phyloP scores from a whole-genome alignment of 2,797 vertebrate genomes.

The Pantherophis alleghaniensis region DNA sequence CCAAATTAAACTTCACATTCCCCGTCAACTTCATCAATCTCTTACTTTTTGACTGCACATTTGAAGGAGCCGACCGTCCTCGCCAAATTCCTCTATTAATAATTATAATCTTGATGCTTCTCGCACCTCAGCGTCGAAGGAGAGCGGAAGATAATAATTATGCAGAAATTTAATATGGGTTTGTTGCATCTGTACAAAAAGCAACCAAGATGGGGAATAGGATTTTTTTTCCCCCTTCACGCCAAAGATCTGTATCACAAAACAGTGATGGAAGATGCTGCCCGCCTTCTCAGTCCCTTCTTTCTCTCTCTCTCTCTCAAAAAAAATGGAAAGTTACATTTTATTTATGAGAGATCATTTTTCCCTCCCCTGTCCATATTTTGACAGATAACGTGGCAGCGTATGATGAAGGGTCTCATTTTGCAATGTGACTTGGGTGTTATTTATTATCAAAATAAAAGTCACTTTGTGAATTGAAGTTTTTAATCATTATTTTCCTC shows the following conservation, averaged over 20 bases:
- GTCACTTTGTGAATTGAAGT: slow-evolving; percentile 73
- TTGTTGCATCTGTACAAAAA: slow-evolving; percentile 29
- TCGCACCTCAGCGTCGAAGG: slow-evolving; percentile 3
- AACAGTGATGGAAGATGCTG: slow-evolving; percentile 47
- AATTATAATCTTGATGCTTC: slow-evolving; percentile 31
- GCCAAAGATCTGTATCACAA: slow-evolving; percentile 31
- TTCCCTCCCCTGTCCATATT: slow-evolving; percentile 61
- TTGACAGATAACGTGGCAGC: slow-evolving; percentile 70
- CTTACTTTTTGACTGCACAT: background rate
- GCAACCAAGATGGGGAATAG: slow-evolving; percentile 6
- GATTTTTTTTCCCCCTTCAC: accelerated
- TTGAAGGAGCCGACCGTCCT: background rate
- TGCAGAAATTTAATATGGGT: slow-evolving; percentile 48
- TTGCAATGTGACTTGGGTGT: slow-evolving; percentile 73
- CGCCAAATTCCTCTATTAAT: background rate
- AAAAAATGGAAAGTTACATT: slow-evolving; percentile 62
- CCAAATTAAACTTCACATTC: background rate
- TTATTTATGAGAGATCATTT: slow-evolving; percentile 71
- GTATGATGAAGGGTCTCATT: slow-evolving; percentile 71
- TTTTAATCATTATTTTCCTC: slow-evolving; percentile 67
- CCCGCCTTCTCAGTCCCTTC: slow-evolving; percentile 31
- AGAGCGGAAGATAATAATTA: slow-evolving; percentile 41
- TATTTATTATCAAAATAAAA: slow-evolving; percentile 74
- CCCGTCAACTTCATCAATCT: background rate
- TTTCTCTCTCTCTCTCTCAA: slow-evolving; percentile 10